phyloP scores from a whole-genome alignment of 37 sponge, comb jelly and placozoan genomes.

The Axinella damicornis region DNA sequence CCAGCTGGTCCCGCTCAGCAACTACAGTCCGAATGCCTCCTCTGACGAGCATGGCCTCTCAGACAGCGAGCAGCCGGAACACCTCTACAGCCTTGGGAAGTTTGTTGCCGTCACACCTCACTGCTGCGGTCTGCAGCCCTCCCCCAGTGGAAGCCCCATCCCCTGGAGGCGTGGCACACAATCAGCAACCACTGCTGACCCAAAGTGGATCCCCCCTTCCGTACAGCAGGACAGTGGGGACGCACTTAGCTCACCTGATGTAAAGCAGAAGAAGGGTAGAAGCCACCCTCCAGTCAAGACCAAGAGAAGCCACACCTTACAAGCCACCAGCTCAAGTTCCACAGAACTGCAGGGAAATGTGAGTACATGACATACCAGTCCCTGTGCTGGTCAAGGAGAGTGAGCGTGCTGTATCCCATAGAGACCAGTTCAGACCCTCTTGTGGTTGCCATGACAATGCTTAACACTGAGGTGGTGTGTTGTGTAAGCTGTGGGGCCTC shows the following conservation, averaged over 20 bases:
- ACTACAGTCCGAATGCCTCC: conserved; percentile 5
- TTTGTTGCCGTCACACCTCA: not conserved
- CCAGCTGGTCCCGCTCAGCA: conserved; percentile 5
- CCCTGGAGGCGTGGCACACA: no score
- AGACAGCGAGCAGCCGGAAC: not conserved
- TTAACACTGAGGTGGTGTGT: no score
- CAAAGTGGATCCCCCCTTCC: not conserved
- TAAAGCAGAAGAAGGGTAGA: not conserved
- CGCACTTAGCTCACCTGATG: not conserved
- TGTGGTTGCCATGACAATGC: no score
- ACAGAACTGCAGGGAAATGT: not conserved
- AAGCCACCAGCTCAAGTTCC: not conserved
- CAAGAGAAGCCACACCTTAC: not conserved
- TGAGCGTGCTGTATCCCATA: no score
- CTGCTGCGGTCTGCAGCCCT: no score
- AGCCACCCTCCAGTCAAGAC: not conserved
- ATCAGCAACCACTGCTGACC: not conserved
- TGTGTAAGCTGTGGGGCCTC: no score
- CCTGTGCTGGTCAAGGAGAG: no score
- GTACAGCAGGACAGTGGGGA: conserved; percentile 4
- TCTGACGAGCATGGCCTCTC: conserved; percentile 4
- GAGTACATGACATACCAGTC: no score
- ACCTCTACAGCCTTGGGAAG: conserved; percentile 22
- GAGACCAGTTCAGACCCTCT: no score
- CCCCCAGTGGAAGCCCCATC: no score